These are phyloP conservation scores for Hypercompe scribonia DNA, from an alignment of 2,888 invertebrate genomes.

Conservation along the genomic window DNA sequence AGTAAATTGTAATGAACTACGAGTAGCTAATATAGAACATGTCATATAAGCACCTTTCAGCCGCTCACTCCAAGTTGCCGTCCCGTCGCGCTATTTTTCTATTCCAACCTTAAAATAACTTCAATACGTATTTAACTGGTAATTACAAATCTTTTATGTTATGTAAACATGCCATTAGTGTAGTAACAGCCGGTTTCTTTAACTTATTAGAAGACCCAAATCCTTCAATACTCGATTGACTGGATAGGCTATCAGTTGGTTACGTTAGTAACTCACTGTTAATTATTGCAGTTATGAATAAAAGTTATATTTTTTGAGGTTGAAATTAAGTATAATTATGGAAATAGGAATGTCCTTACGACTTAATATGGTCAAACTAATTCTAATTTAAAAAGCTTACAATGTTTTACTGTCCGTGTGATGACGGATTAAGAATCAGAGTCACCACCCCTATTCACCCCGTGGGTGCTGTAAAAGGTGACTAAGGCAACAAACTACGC, in stretches of 20 bases:
- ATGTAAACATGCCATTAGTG: constrained; percentile 22
- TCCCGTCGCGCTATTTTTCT: neutral
- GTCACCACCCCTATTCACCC: no score
- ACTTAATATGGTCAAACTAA: no score
- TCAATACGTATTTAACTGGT: constrained; percentile 18
- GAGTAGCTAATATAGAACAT: neutral
- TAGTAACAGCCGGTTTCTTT: constrained; percentile 42
- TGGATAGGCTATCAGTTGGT: no score
- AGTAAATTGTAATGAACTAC: neutral
- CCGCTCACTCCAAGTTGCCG: neutral
- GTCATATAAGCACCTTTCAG: neutral
- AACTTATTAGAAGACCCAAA: constrained; percentile 53
- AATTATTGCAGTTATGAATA: neutral
- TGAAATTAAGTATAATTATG: no score
- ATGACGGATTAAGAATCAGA: no score
- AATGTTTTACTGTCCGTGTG: no score
- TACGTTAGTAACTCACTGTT: neutral
- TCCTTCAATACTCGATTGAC: constrained; percentile 45
- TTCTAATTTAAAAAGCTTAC: no score
- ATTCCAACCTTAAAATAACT: neutral
- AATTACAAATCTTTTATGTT: constrained; percentile 22
- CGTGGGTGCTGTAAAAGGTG: no score
- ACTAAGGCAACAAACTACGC: no score
- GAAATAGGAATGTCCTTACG: no score
- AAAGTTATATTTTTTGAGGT: neutral